Evolutionary conservation across 2,888 invertebrate species (phyloP), one percentile per base, ranked within the genome.

Genomic region (Oscheius sp.): DNA sequence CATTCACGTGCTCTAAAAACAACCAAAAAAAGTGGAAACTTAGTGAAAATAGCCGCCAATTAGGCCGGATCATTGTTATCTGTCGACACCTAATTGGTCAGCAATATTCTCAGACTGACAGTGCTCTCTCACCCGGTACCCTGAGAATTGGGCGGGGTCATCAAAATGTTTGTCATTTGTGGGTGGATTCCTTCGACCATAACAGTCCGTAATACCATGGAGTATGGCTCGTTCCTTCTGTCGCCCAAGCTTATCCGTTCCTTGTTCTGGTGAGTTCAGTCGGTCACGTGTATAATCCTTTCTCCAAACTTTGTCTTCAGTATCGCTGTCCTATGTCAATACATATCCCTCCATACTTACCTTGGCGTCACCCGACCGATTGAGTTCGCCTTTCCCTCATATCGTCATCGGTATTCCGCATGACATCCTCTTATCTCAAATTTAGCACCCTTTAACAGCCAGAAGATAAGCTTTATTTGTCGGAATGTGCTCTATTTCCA

Each of bases 361-460:
- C 25, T 45, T 64, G 25, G 23, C 64, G 49, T 64, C 64, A 64
- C 55, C 55, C 55, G 55, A 55, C 25, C 55, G 55, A 25, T 21
- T 13, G 55, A 21, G 21, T 25, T 55, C 55, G 16, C 55, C 23
- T 13, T 7, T 13, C 21, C 13, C 55, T 55, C 13, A 55, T 18
- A 55, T 7, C 35, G 27, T 66, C 52, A 52, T 27, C 35, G 66
- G 49, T n/a, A 66, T 66, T 43, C 61, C 61, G 35, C 61, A 18
- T 61, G 61, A 61, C 66, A 49, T 23, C 64, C 63, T 21, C 21
- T 52, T 66, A 66, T 66, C 66, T 49, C 52, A 18, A 2, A 49
- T 46, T 66, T 66, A 66, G 66, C 66, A 66, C 66, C 66, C 66
- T 27, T 66, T 66, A 25, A 66, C 66, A 63, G 63, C 43, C 45